Conservation (phyloP, 2,797 vertebrate genomes). For the Gephyroberyx darwinii region DNA sequence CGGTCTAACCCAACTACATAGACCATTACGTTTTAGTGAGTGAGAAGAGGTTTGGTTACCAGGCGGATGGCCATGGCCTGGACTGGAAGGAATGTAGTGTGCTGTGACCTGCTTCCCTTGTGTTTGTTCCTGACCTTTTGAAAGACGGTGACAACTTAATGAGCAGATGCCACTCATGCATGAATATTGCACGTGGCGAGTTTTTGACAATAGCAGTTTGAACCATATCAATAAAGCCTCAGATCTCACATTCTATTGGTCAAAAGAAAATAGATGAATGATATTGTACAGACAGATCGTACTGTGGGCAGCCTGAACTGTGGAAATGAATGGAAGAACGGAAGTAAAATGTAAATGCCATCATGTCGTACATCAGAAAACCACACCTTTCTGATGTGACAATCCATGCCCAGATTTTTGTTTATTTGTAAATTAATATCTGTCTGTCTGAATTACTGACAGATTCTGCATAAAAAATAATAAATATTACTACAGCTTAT, state of each 20-base stretch:
- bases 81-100: slow-evolving; percentile 22
- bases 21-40: background rate
- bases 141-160: background rate
- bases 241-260: background rate
- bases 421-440: too few species aligned
- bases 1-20: too few species aligned
- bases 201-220: background rate
- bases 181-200: background rate
- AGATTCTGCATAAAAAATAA: too few species aligned
- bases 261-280: too few species aligned
- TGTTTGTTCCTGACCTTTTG: background rate
- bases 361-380: too few species aligned
- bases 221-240: background rate
- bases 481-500: background rate
- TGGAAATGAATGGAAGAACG: too few species aligned
- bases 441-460: too few species aligned
- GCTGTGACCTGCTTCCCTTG: slow-evolving; percentile 14
- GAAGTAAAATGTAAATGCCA: too few species aligned
- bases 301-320: too few species aligned
- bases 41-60: slow-evolving; percentile 4
- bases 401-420: too few species aligned
- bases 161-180: background rate
- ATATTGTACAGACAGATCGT: too few species aligned
- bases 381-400: too few species aligned
- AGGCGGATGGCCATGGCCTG: slow-evolving; percentile 5